Conservation (phyloP, 2,797 vertebrate genomes). For the Acipenser oxyrinchus region DNA sequence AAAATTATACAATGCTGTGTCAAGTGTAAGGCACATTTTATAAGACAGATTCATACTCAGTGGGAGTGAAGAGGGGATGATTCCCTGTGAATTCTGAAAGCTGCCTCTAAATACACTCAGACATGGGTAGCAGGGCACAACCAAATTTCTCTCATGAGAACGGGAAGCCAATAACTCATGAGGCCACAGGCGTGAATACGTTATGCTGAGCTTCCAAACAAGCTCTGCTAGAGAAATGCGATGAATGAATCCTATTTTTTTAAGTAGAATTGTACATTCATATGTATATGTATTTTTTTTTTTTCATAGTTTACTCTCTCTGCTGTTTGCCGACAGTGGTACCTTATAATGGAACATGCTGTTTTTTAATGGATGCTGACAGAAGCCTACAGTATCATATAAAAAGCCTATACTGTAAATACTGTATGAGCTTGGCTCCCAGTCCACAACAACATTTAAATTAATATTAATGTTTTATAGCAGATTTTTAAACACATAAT, state of each 20-base stretch:
- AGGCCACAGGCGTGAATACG: background rate
- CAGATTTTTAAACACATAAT: too few species aligned
- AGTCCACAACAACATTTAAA: too few species aligned
- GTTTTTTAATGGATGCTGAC: too few species aligned
- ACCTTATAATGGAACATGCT: too few species aligned
- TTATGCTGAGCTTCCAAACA: background rate
- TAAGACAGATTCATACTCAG: constrained; percentile 10
- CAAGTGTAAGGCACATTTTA: background rate
- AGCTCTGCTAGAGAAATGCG: background rate
- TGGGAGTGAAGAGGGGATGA: constrained; percentile 14
- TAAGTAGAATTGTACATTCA: background rate
- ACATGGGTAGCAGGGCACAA: constrained; percentile 21
- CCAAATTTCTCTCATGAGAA: background rate
- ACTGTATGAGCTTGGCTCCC: too few species aligned
- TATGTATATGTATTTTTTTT: background rate
- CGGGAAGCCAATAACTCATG: background rate
- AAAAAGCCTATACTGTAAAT: too few species aligned
- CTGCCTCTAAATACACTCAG: constrained; percentile 26
- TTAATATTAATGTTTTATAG: too few species aligned
- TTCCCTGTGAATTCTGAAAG: constrained; percentile 9
- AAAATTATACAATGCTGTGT: background rate
- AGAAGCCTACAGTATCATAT: too few species aligned
- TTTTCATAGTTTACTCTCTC: too few species aligned
- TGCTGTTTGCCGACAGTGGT: too few species aligned
- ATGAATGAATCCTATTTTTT: background rate